Conservation (phyloP, 2,113 vertebrate species). For the Gopherus flavomarginatus region DNA sequence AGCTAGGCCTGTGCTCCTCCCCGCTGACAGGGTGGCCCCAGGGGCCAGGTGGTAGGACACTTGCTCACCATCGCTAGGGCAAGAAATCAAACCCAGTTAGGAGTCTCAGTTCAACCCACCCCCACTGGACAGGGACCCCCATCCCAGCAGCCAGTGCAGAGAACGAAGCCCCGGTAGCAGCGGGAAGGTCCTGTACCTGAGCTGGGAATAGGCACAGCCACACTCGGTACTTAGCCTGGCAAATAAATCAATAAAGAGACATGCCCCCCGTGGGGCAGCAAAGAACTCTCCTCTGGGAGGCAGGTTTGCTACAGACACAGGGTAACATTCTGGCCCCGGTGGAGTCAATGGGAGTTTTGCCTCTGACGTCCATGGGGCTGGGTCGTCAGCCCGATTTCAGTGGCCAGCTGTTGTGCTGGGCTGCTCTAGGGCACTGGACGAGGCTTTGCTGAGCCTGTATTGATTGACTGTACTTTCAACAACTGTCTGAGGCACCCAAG, state of each 20-base stretch:
- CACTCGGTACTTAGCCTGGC: not conserved
- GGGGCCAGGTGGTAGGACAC: not conserved
- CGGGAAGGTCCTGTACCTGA: not conserved
- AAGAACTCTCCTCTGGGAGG: not conserved
- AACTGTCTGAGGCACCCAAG: not conserved
- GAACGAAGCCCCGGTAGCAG: not conserved
- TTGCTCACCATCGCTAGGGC: not conserved
- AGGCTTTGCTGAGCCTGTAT: not conserved
- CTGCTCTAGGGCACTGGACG: too few relatives aligned
- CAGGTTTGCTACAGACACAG: not conserved
- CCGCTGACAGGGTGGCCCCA: not conserved
- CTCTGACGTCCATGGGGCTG: not conserved
- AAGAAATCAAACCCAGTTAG: not conserved
- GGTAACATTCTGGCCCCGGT: not conserved
- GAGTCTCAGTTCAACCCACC: not conserved
- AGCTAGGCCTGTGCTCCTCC: not conserved
- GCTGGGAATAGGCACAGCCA: not conserved
- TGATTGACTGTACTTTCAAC: not conserved
- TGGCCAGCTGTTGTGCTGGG: too few relatives aligned
- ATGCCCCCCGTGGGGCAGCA: not conserved
- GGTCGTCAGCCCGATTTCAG: not conserved
- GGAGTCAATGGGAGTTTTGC: not conserved
- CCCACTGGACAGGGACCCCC: not conserved
- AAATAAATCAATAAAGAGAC: not conserved
- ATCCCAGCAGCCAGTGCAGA: not conserved